Percentiles rank a stretch among this genome's conserved stretches.
Evolutionary conservation across 2,113 vertebrate species (phyloP).

Genomic region (Balaeniceps rex): DNA sequence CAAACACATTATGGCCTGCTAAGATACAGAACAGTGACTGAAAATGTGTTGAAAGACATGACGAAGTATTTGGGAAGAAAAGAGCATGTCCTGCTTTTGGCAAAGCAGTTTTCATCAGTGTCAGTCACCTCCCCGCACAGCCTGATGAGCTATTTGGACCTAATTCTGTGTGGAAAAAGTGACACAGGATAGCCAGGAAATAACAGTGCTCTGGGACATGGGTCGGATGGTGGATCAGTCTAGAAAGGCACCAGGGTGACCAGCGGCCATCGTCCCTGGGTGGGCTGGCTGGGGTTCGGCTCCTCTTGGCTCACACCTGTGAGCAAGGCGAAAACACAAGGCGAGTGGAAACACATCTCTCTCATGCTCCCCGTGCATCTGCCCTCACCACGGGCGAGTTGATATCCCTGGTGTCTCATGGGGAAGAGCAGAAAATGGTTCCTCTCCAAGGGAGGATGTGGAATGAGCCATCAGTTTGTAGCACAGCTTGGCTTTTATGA

Average conservation of each 20-base stretch:
- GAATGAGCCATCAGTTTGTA: neutral
- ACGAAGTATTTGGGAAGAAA: constrained; percentile 37
- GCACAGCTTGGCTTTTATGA: neutral
- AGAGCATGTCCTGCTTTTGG: constrained; percentile 11
- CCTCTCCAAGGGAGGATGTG: neutral
- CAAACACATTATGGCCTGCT: constrained; percentile 35
- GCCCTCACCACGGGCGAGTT: neutral
- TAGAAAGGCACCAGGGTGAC: neutral
- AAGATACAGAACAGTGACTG: constrained; percentile 10
- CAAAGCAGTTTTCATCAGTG: neutral
- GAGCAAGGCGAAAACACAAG: neutral
- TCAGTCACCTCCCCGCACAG: neutral
- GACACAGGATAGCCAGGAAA: neutral
- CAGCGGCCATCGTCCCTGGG: neutral
- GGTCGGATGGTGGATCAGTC: neutral
- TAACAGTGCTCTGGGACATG: fast-evolving
- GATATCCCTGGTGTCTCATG: neutral
- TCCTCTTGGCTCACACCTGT: neutral
- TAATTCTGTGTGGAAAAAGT: neutral
- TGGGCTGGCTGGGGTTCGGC: neutral
- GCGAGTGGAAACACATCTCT: neutral
- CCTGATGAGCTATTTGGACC: neutral
- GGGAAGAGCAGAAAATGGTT: neutral
- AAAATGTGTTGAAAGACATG: constrained; percentile 52
- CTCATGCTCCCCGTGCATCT: neutral